Evolutionary conservation across 2,797 vertebrate genomes (phyloP), one percentile per base, ranked within the genome.

Genomic region (Esox masquinongy): DNA sequence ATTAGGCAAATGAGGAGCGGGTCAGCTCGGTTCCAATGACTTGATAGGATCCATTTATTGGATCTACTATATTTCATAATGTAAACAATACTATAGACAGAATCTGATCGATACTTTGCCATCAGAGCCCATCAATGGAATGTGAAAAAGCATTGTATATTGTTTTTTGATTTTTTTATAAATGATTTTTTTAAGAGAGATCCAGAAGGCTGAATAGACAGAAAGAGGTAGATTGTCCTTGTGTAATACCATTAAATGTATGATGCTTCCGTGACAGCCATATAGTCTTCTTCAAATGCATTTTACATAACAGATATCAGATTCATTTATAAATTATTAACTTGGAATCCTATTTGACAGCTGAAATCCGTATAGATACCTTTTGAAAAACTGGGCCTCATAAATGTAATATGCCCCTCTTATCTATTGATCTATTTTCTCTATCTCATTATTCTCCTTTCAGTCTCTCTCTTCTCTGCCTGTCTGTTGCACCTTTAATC

Each of bases 391-490:
- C 12, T 47, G 43, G 43, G 11, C 43, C 43, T 47, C 43, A 14
- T 47, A 39, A 19, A 59, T 73, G 22, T 61, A 24, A 73, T 73
- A 61, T 73, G 39, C 71, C 34, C 56, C 15, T 16, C 51, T 43
- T 47, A 34, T 73, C 24, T 39, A 73, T 73, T 43, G 71, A 76
- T 43, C 74, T 22, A 14, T 68, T n/a, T 68, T 39, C 19, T 61
- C 50, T 69, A 51, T 75, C 66, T 59, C 49, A n/a, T 8, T 34
- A 15, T 66, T 31, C 59, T 50, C 39, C 34, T 76, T 22, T 69
- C 70, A 68, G 14, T 64, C 69, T 73, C 67, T 68, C 68, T 72
- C 29, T 79, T 69, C 51, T 51, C 51, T 68, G 39, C 36, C 43
- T 34, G 17, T 24, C 61, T 22, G 68, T 4, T 19, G 8, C 36